Base-by-base conservation (phyloP, 1,140 invertebrate genomes). In the Drosophila sturtevanti region DNA sequence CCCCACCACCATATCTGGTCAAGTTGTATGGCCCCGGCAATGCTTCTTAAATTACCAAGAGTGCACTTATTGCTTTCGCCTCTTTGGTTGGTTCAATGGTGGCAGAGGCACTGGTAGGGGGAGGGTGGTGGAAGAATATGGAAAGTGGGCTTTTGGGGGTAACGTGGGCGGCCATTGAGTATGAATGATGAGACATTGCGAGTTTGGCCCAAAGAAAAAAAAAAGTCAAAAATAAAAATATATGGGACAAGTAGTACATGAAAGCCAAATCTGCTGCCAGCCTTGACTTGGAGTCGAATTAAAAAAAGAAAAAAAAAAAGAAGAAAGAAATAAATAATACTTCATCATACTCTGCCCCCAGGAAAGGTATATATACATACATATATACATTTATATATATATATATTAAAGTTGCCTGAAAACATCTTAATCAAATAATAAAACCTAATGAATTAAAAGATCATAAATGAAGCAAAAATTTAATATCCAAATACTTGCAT, bases 11-110 rank as follows among this genome's bases (percentile, higher is more conserved):
- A 6, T 7, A 16, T 58, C 63, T 74, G 71, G 73, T 75, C 73
- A 63, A 76, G 73, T 69, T 65, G 22, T 48, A 48, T 63, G 62
- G 69, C 70, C 71, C 54, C 54, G 52, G 51, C 60, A 22, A 52
- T 52, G 74, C 82, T 87, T 72, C 82, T 85, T 78, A 85, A 87
- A 85, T 85, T 85, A 85, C 81, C 82, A 75, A 85, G 70, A 85
- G 75, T 76, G 59, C 69, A 59, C 77, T 84, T 78, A 77, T 77
- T 86, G 81, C 81, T 69, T 51, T 68, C 58, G 68, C 60, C 63
- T 51, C 63, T 55, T 65, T 60, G 61, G 48, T 58, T 65, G 55
- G 54, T 58, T 69, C 64, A 68, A 55, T 76, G 61, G 71, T 64
- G 71, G 14, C 11, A 9, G 27, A 11, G 18, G 34, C 11, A 11